A percentile compares a stretch with the other conserved stretches of the same genome.
Conservation (phyloP, 1,140 invertebrate genomes). For the Drosophila eugracilis region DNA sequence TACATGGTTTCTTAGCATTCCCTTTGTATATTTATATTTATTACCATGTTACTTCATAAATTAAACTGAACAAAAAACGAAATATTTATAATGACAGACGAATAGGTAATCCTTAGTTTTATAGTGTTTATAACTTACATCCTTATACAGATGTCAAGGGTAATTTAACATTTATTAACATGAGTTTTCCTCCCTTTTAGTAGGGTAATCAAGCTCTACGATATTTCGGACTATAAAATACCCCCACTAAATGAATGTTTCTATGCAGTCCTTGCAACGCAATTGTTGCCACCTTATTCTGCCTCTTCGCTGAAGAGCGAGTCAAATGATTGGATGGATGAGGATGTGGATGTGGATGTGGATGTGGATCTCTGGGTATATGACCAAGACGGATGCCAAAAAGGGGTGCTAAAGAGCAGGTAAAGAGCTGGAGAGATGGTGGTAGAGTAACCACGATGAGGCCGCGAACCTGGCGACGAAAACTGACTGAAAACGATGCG, state of each 20-base stretch:
- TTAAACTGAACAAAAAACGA: too few relatives aligned
- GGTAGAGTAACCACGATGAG: constrained; percentile 65
- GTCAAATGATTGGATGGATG: constrained; percentile 31
- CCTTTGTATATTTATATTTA: too few relatives aligned
- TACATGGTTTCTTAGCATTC: too few relatives aligned
- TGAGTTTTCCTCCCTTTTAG: neutral
- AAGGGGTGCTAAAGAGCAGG: constrained; percentile 3
- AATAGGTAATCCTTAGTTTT: too few relatives aligned
- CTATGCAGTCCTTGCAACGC: constrained; percentile 55
- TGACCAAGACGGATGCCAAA: constrained; percentile 27
- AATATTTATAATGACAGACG: neutral
- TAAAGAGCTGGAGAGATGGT: neutral
- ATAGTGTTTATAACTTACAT: too few relatives aligned
- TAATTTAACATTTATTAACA: neutral
- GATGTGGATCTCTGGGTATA: constrained; percentile 8
- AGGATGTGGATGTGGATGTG: constrained; percentile 6
- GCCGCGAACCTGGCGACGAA: constrained; percentile 52
- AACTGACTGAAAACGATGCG: constrained; percentile 41
- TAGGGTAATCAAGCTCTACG: constrained; percentile 10
- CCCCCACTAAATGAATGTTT: constrained; percentile 7
- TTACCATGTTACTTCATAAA: too few relatives aligned
- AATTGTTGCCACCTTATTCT: constrained; percentile 73
- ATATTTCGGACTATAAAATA: neutral
- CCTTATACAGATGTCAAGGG: neutral
- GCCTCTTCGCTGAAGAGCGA: constrained; percentile 35